Evolutionary conservation across 2,113 vertebrate genomes (phyloP), one percentile per base, ranked within the genome.

Genomic region (Calypte anna): DNA sequence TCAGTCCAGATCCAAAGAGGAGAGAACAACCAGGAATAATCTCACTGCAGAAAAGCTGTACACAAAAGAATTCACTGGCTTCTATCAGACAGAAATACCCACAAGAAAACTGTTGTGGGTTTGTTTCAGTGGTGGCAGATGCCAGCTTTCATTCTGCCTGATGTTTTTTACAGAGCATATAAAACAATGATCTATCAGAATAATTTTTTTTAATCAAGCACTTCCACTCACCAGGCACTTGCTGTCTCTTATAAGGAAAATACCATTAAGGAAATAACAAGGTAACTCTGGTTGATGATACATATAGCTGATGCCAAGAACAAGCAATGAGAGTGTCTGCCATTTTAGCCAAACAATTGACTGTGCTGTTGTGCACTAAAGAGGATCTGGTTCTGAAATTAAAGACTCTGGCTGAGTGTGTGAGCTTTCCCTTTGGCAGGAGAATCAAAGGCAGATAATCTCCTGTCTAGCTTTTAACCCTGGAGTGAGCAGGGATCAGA

Each of bases 381-480:
- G 53, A 83, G 63, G 40, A 86, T 73, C 79, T 66, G 55, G 19
- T 88, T 93, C 72, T 83, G 72, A 88, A 86, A 90, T 80, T 62
- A 92, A 86, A 92, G 51, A 20, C 72, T 68, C 62, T 68, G 19
- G 18, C 75, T 92, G 63, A 86, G 21, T 66, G 21, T 46, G 36
- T 17, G 63, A 86, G 76, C 86, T 90, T 88, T 76, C 46, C 36
- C 63, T 91, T 79, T 36, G 55, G 46, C 51, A 69, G 6, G 14
- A 19, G 55, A 93, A 90, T 90, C 76, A 86, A 93, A 95, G 55
- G 50, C 53, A 91, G 59, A 61, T 77, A 66, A 93, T 61, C 24
- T 46, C 30, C 55, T 90, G 69, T 62, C 59, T 88, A 69, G 46
- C 82, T 96, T 95, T 90, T 82, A 94, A 88, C 55, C 67, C 72